phyloP scores from a whole-genome alignment of 2,797 vertebrate genomes.

The Microctenopoma lineatum region DNA sequence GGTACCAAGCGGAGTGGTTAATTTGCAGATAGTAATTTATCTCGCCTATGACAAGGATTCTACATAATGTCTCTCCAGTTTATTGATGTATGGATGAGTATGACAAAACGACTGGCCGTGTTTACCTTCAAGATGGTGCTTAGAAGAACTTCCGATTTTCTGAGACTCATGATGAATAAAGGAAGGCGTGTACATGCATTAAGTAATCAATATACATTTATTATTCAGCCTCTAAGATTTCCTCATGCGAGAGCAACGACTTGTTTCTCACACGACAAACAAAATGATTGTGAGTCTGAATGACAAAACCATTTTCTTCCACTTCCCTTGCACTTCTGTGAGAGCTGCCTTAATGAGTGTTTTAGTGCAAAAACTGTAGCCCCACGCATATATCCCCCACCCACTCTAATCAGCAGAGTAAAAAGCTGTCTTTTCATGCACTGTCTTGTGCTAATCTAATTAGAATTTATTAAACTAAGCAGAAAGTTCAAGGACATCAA shows the following conservation, averaged over 20 bases:
- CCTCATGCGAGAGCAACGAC: conserved; percentile 13
- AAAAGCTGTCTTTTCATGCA: conserved; percentile 67
- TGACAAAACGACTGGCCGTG: conserved; percentile 43
- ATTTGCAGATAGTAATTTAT: conserved; percentile 52
- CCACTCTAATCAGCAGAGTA: conserved; percentile 76
- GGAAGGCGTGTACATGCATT: conserved; percentile 29
- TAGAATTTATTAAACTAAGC: conserved; percentile 79
- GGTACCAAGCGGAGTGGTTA: conserved; percentile 40
- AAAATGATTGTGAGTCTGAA: conserved; percentile 45
- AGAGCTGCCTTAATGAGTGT: conserved; percentile 70
- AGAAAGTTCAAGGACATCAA: conserved; percentile 75
- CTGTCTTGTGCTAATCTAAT: conserved; percentile 74
- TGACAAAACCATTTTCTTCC: conserved; percentile 51
- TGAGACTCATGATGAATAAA: conserved; percentile 32
- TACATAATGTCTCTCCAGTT: conserved; percentile 31
- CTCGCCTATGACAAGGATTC: conserved; percentile 18
- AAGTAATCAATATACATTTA: conserved; percentile 62
- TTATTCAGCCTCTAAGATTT: conserved; percentile 38
- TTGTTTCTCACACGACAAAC: conserved; percentile 51
- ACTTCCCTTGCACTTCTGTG: conserved; percentile 44
- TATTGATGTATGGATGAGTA: conserved; percentile 40
- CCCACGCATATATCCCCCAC: conserved; percentile 53
- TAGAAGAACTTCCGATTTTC: conserved; percentile 42
- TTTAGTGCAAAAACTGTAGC: conserved; percentile 55
- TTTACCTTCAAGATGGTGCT: conserved; percentile 43